Conservation (phyloP, 2,113 vertebrate genomes). For the Paedocypris sp. region DNA sequence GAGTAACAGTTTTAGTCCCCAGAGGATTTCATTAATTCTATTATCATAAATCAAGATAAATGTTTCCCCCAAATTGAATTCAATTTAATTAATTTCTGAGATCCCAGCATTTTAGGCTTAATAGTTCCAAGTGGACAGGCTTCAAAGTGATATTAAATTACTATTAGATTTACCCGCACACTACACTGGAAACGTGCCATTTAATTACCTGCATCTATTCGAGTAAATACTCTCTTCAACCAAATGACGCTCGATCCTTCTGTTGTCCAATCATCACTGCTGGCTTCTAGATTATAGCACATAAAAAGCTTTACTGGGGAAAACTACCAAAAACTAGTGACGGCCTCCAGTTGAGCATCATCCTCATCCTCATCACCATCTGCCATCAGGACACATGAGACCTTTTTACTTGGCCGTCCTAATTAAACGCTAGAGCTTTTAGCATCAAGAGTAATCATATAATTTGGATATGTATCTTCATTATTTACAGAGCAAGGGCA, state of each 20-base stretch:
- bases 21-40: conserved; percentile 99
- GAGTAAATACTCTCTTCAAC: conserved; percentile 95
- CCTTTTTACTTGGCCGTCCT: conserved; percentile 33
- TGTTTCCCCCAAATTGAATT: conserved; percentile 99
- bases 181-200: conserved; percentile 99
- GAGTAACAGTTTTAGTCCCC: conserved; percentile 99
- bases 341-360: conserved; percentile 36
- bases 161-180: conserved; percentile 99
- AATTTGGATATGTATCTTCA: conserved; percentile 41
- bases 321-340: conserved; percentile 30
- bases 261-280: conserved; percentile 42
- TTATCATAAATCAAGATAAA: conserved; percentile 99
- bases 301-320: conserved; percentile 26
- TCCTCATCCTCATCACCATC: conserved; percentile 34
- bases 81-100: conserved; percentile 99
- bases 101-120: conserved; percentile 75
- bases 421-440: conserved; percentile 48
- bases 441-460: conserved; percentile 38
- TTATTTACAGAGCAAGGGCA: conserved; percentile 43
- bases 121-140: conserved; percentile 98
- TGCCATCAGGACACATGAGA: conserved; percentile 46
- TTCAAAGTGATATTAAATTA: conserved; percentile 99
- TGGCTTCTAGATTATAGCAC: conserved; percentile 46
- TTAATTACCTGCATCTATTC: conserved; percentile 99
- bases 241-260: conserved; percentile 46